Evolutionary conservation across 2,797 vertebrate genomes (phyloP).

Genomic region (Sebastes kiyomatsui): DNA sequence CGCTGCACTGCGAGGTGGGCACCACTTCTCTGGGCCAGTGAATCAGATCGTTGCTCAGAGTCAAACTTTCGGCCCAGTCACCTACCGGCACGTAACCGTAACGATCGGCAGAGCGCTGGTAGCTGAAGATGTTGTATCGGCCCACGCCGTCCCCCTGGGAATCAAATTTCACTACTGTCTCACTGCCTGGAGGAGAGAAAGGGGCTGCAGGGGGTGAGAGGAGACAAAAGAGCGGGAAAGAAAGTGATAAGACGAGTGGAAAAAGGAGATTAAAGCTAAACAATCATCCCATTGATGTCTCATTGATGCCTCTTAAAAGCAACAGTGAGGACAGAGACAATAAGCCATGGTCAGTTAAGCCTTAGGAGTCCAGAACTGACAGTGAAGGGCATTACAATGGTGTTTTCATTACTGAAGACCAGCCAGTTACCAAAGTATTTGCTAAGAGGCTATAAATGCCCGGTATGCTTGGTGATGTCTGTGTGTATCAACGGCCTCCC

Average conservation of each 20-base stretch:
- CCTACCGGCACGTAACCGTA: constrained; percentile 93
- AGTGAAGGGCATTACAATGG: constrained; percentile 46
- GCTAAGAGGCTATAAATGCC: constrained; percentile 65
- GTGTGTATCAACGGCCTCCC: constrained; percentile 33
- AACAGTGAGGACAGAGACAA: constrained; percentile 45
- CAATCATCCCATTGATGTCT: constrained; percentile 56
- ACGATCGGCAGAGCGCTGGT: constrained; percentile 86
- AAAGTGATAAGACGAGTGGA: constrained; percentile 39
- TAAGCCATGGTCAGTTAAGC: constrained; percentile 54
- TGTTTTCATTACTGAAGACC: constrained; percentile 56
- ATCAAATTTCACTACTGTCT: constrained; percentile 95
- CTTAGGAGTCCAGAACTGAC: constrained; percentile 39
- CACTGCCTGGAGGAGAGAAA: constrained; percentile 87
- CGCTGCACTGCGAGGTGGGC: constrained; percentile 96
- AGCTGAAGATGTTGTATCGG: constrained; percentile 98
- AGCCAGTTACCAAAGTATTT: constrained; percentile 57
- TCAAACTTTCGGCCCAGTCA: constrained; percentile 95
- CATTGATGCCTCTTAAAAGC: constrained; percentile 56
- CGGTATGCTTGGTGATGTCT: constrained; percentile 43
- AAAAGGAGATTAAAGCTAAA: constrained; percentile 52
- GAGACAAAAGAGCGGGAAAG: constrained; percentile 24
- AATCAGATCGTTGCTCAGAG: constrained; percentile 88
- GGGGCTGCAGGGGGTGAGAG: constrained; percentile 83
- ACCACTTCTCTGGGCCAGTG: constrained; percentile 90
- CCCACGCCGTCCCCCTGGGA: constrained; percentile 94